Base-by-base conservation (phyloP, 23 tunicate species). In the Halocynthia roretzi region DNA sequence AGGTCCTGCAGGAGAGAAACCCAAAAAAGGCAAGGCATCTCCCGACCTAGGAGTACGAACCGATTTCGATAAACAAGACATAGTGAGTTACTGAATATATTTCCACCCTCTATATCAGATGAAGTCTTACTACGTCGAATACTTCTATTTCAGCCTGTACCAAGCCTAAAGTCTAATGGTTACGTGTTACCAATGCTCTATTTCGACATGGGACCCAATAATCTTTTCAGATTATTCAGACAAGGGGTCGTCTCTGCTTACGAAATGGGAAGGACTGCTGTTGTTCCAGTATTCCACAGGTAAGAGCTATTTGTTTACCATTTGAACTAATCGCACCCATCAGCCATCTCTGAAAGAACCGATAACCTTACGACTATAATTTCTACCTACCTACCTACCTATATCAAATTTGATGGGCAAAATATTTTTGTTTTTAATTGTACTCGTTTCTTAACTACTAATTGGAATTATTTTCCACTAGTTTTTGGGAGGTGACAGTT, bases 161-260 rank as follows among this genome's bases (percentile, higher is more conserved):
- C 94, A 40, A 48, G 52, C 52, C 54, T 87, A n/a, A 84, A 87
- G 77, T 88, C 95, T 10, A 61, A 64, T 7, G 99, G 99, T 10
- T 96, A 80, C 57, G 86, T 96, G 53, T 80, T 96, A 8, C 99
- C 99, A 17, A 96, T 96, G 99, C 79, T 96, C 53, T 96, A 96
- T 75, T 96, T 96, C 55, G 99, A 96, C 68, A 96, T 96, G 99
- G 99, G 99, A 31, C 99, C 99, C 7, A 96, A 96, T 77, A 96
- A 96, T 58, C 66, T 96, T 31, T 96, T 96, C 63, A 85, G 99
- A 21, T 57, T 96, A 55, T 86, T 96, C 54, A 78, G 99, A 52
- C 99, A 96, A 86, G 99, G 96, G 6, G 96, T 84, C 22, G 88
- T 89, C 18, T 81, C 96, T 64, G 99, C 99, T 6, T 96, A 96